These are phyloP conservation scores for Phoenoteleia sp. DNA, from an alignment of 2,888 invertebrate genomes.

Conservation along the genomic window DNA sequence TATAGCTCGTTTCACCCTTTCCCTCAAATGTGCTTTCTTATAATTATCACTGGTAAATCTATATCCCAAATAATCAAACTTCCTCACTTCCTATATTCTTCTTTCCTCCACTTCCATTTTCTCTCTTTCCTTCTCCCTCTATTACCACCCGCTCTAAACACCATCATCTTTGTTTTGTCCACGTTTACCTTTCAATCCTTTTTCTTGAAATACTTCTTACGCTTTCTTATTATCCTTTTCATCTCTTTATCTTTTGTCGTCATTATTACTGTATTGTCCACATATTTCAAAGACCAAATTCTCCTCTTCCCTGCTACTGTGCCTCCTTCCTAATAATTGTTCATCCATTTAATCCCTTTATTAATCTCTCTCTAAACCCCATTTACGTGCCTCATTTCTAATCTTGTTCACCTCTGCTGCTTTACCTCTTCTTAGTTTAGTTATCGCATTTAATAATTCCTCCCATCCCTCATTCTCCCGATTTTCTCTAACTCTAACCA, in stretches of 20 bases:
- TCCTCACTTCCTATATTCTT: background rate
- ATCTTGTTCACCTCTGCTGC: too few species aligned
- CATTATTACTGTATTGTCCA: background rate
- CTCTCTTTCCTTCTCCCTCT: background rate
- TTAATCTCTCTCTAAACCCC: background rate
- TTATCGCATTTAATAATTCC: too few species aligned
- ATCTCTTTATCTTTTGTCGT: background rate
- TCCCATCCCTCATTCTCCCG: too few species aligned
- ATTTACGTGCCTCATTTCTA: too few species aligned
- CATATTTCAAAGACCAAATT: background rate
- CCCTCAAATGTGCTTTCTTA: background rate
- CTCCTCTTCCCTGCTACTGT: background rate
- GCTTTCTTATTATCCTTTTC: background rate
- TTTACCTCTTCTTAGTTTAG: too few species aligned
- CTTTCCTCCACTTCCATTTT: background rate
- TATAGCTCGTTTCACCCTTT: background rate
- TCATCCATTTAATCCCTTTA: background rate
- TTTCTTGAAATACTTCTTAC: background rate
- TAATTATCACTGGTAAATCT: background rate
- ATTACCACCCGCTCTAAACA: background rate
- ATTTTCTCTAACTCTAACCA: too few species aligned
- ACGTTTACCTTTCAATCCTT: background rate
- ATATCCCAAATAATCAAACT: background rate
- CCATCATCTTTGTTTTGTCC: background rate
- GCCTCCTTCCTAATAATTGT: background rate